Evolutionary conservation across 2,888 invertebrate genomes (phyloP).

Genomic region (Scotopteryx bipunctaria): DNA sequence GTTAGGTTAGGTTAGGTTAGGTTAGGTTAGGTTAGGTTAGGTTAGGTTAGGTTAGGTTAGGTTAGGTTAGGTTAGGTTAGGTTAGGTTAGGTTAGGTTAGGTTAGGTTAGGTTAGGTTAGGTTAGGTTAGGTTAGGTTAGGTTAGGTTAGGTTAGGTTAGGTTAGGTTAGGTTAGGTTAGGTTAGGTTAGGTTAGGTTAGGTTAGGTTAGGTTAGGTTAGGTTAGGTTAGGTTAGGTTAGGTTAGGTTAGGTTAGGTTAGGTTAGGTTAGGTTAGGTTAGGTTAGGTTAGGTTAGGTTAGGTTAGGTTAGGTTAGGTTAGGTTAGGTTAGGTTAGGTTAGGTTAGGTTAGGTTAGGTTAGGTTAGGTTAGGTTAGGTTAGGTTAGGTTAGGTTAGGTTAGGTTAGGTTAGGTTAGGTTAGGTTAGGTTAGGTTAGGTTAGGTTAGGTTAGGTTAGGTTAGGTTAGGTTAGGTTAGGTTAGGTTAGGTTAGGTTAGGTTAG

Average conservation of each 20-base stretch:
- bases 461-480: slow-evolving; percentile 30
- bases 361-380: slow-evolving; percentile 24
- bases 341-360: slow-evolving; percentile 3
- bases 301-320: slow-evolving; percentile 25
- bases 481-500: slow-evolving; percentile 33
- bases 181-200: slow-evolving; percentile 12
- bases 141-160: too few species aligned
- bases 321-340: slow-evolving; percentile 17
- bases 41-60: too few species aligned
- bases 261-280: slow-evolving; percentile 30
- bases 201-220: slow-evolving; percentile 12
- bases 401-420: slow-evolving; percentile 31
- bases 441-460: slow-evolving; percentile 26
- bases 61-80: too few species aligned
- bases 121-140: too few species aligned
- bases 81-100: too few species aligned
- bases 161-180: slow-evolving; percentile 12
- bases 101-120: too few species aligned
- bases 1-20: too few species aligned
- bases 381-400: slow-evolving; percentile 28
- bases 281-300: slow-evolving; percentile 29
- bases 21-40: too few species aligned
- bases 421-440: slow-evolving; percentile 26
- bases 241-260: slow-evolving; percentile 10
- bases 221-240: slow-evolving; percentile 12